Evolutionary conservation across 2,113 vertebrate genomes (phyloP).

Genomic region (Platanista minor): DNA sequence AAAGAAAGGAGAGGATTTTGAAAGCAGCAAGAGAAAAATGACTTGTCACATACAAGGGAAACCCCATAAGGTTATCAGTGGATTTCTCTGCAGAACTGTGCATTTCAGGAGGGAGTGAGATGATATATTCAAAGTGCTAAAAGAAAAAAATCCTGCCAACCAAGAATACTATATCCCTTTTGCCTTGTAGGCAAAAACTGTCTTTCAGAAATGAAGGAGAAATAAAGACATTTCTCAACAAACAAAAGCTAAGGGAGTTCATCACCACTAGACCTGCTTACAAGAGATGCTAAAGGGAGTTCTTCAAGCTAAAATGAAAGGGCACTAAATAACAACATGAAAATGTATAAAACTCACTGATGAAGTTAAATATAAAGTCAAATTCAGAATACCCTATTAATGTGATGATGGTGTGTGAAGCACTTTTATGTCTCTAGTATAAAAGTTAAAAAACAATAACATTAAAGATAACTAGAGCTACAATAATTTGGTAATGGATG

Average conservation of each 20-base stretch:
- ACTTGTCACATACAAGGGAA: neutral
- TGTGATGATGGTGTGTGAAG: neutral
- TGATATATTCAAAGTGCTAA: neutral
- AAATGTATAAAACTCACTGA: neutral
- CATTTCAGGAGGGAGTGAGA: neutral
- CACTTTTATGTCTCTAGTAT: neutral
- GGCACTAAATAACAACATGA: neutral
- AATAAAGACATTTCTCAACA: neutral
- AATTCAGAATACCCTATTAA: neutral
- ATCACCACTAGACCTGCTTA: neutral
- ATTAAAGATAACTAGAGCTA: neutral
- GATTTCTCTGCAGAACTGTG: neutral
- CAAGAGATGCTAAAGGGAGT: neutral
- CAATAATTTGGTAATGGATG: neutral
- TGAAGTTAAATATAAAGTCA: neutral
- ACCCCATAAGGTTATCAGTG: neutral
- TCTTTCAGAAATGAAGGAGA: neutral
- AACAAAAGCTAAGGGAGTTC: neutral
- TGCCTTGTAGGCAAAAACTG: neutral
- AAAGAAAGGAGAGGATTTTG: neutral
- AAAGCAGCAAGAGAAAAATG: neutral
- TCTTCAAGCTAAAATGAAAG: neutral
- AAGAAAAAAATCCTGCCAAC: neutral
- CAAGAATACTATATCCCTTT: neutral
- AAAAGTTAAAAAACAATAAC: neutral